Percentiles rank a stretch among this genome's conserved stretches.
Conservation (phyloP, 1,140 invertebrate species). For the Arctopsyche grandis region DNA sequence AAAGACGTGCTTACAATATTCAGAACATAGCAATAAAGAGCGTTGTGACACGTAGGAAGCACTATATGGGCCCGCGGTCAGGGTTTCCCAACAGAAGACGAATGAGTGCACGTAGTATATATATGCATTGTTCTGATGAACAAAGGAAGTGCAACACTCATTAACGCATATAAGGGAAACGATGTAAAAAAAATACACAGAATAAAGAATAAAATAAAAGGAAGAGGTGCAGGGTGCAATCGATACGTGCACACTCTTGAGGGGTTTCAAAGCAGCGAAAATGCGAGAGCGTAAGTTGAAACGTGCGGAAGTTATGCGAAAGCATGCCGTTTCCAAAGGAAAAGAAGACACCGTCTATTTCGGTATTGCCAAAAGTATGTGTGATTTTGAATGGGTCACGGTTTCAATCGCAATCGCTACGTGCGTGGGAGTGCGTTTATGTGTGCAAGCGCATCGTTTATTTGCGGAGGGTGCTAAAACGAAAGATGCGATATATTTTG, state of each 20-base stretch:
- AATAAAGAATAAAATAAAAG: neutral
- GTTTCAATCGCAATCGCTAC: too few relatives aligned
- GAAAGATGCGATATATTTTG: too few relatives aligned
- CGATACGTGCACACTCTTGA: neutral
- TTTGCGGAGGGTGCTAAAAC: too few relatives aligned
- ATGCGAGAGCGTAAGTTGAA: neutral
- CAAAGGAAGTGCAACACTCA: constrained; percentile 12
- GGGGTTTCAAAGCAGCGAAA: neutral
- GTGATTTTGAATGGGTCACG: too few relatives aligned
- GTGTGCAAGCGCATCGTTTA: too few relatives aligned
- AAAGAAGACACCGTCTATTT: too few relatives aligned
- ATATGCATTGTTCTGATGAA: neutral
- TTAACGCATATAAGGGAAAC: constrained; percentile 18
- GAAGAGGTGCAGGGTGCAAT: neutral
- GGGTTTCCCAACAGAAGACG: constrained; percentile 5
- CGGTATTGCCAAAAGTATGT: too few relatives aligned
- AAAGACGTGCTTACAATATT: too few relatives aligned
- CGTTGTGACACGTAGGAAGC: too few relatives aligned
- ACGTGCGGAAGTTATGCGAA: neutral
- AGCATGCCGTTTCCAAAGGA: too few relatives aligned
- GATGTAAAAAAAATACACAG: neutral
- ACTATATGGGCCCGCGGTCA: neutral
- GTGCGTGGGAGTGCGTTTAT: too few relatives aligned
- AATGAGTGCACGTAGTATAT: neutral
- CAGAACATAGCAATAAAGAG: too few relatives aligned